Percentiles rank a stretch among this genome's conserved stretches.
These are phyloP conservation scores for Seriola dumerili DNA, from an alignment of 2,113 vertebrate species.

Conservation along the genomic window DNA sequence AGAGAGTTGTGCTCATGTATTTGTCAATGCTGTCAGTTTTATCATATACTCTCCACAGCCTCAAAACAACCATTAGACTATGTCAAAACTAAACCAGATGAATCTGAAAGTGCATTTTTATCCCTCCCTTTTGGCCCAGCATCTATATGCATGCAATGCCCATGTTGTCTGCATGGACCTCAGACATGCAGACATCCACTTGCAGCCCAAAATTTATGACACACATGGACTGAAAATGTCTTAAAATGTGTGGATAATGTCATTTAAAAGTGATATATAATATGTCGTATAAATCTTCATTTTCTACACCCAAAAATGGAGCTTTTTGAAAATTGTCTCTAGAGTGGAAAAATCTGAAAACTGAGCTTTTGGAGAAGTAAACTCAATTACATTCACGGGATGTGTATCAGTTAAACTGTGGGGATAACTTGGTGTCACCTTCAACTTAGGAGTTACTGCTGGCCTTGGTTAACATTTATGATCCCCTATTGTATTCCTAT, in stretches of 20 bases:
- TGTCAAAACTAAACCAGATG: neutral
- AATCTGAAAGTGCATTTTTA: neutral
- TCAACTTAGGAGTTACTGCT: neutral
- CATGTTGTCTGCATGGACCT: neutral
- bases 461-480: no score
- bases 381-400: no score
- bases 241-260: no score
- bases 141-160: neutral
- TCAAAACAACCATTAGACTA: neutral
- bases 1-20: conserved; percentile 25
- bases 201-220: neutral
- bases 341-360: conserved; percentile 1
- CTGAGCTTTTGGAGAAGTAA: no score
- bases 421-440: no score
- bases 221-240: no score
- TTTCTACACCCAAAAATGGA: no score
- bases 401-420: no score
- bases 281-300: no score
- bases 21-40: neutral
- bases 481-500: no score
- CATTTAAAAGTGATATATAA: no score
- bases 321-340: neutral
- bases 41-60: no score
- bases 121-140: neutral
- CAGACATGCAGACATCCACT: neutral